Conservation (phyloP, 2,113 vertebrate genomes). For the Athene cunicularia region DNA sequence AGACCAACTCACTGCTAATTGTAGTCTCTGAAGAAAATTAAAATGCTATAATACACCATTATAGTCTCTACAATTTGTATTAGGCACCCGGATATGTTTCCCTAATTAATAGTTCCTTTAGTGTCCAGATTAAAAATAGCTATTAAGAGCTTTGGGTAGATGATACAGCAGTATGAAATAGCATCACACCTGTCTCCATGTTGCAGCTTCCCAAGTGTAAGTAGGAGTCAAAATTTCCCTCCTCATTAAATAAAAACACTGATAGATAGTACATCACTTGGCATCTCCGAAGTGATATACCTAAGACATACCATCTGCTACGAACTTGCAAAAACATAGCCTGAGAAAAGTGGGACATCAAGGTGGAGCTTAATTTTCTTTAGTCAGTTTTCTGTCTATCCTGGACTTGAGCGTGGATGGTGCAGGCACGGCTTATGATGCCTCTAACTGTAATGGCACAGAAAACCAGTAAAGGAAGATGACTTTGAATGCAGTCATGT, state of each 20-base stretch:
- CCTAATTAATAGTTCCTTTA: slow-evolving; percentile 57
- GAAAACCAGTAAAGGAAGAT: rapidly evolving
- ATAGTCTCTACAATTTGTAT: slow-evolving; percentile 14
- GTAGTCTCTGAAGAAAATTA: slow-evolving; percentile 12
- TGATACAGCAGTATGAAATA: slow-evolving; percentile 66
- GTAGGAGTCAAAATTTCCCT: slow-evolving; percentile 62
- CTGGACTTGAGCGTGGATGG: neutral
- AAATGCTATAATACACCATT: neutral
- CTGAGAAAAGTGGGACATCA: slow-evolving; percentile 68
- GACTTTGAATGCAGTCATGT: neutral
- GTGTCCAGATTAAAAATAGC: slow-evolving; percentile 64
- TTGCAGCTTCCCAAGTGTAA: slow-evolving; percentile 58
- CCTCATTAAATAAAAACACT: slow-evolving; percentile 61
- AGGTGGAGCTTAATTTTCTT: slow-evolving; percentile 65
- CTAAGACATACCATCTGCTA: slow-evolving; percentile 65
- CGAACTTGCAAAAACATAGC: slow-evolving; percentile 54
- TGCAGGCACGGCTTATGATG: neutral
- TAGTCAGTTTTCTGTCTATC: slow-evolving; percentile 55
- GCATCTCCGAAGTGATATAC: slow-evolving; percentile 63
- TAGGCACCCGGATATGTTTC: slow-evolving; percentile 51
- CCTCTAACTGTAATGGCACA: neutral
- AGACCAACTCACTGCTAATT: neutral
- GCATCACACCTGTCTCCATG: slow-evolving; percentile 51
- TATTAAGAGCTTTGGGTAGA: slow-evolving; percentile 49
- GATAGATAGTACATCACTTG: slow-evolving; percentile 61